These are phyloP conservation scores for Semnornis frantzii DNA, from an alignment of 2,113 vertebrate species.

Conservation along the genomic window DNA sequence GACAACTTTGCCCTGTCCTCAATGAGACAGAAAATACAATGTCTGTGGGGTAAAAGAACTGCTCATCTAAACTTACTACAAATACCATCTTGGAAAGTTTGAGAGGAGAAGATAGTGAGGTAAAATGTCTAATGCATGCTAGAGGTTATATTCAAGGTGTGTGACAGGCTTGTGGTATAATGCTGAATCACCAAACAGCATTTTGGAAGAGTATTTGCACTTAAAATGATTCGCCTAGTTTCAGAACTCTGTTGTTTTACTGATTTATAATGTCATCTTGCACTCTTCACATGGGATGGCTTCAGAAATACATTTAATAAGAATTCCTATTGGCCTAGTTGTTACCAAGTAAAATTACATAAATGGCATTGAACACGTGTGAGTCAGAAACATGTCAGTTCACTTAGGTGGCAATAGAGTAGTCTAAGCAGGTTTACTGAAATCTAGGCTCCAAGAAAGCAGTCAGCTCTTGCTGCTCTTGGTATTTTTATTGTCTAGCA, in stretches of 20 bases:
- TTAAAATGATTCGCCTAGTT: not conserved
- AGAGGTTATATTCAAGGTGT: not conserved
- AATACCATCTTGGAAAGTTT: not conserved
- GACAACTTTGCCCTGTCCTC: not conserved
- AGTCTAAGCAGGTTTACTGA: not conserved
- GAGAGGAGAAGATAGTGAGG: not conserved
- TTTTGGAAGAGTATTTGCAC: not conserved
- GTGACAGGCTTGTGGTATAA: not conserved
- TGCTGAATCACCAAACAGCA: not conserved
- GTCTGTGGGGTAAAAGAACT: not conserved
- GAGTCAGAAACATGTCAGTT: conserved; percentile 20
- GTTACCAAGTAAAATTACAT: not conserved
- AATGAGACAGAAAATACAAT: not conserved
- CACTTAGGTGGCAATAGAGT: not conserved
- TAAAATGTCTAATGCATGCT: not conserved
- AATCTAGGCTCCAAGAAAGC: not conserved
- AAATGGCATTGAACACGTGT: not conserved
- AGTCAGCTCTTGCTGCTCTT: not conserved
- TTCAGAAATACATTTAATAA: not conserved
- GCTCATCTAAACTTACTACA: not conserved
- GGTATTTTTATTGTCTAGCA: not conserved
- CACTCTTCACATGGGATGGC: not conserved
- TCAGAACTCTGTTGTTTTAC: not conserved
- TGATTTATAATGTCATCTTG: not conserved
- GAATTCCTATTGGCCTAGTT: not conserved